Percentiles rank a stretch among this genome's conserved stretches.
These are phyloP conservation scores for Pardalotus punctatus DNA, from an alignment of 2,113 vertebrate genomes.

Conservation along the genomic window DNA sequence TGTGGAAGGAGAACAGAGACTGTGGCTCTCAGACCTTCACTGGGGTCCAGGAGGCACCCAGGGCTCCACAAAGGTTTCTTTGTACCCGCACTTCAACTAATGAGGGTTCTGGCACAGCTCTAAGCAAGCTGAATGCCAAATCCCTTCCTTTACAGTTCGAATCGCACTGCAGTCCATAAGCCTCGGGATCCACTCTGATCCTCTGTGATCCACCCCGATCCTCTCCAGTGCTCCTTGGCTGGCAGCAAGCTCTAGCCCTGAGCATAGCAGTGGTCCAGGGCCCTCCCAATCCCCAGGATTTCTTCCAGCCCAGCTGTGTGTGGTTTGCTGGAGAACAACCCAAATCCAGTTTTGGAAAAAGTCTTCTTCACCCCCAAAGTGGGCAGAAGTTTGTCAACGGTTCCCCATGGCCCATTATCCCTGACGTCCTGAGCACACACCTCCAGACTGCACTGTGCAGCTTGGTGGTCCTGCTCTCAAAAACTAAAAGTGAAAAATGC, in stretches of 20 bases:
- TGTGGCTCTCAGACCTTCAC: accelerated
- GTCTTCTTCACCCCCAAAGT: not conserved
- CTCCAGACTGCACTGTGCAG: not conserved
- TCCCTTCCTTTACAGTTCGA: not conserved
- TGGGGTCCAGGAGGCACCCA: not conserved
- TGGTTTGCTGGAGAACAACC: not conserved
- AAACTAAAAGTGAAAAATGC: not conserved
- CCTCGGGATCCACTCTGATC: not conserved
- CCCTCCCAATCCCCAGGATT: not conserved
- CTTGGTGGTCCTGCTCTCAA: not conserved
- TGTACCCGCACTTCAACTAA: not conserved
- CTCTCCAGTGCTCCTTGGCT: accelerated
- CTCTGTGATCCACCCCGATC: not conserved
- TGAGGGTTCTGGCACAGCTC: not conserved
- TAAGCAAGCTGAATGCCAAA: not conserved
- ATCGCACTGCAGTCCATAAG: not conserved
- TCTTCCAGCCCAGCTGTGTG: not conserved
- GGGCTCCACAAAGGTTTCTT: not conserved
- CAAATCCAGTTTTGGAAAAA: not conserved
- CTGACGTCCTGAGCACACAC: accelerated
- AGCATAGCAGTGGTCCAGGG: accelerated
- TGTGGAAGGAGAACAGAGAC: accelerated
- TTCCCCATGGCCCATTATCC: accelerated
- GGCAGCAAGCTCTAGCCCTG: not conserved
- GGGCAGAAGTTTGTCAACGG: not conserved